Evolutionary conservation across 1,140 invertebrate species (phyloP), one percentile per base, ranked within the genome.

Genomic region (Papilio polyxenes): DNA sequence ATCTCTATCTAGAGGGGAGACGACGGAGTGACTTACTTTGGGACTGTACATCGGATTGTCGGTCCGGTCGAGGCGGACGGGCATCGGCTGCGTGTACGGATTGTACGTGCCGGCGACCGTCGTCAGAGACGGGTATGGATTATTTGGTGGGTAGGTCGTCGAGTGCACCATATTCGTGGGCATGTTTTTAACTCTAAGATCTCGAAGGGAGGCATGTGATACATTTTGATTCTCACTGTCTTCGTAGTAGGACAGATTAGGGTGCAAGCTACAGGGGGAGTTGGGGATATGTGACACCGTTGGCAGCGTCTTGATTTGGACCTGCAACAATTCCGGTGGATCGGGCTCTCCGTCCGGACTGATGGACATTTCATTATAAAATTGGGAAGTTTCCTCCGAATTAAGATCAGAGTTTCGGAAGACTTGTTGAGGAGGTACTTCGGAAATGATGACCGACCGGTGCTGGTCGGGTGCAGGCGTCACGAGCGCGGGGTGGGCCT

Each of bases 91-190:
- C 31, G 92, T 93, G 82, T 93, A 94, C 44, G 93, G 93, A 84
- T 94, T 93, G 83, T 89, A 94, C 11, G 93, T 93, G 83, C 93
- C 93, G 56, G 93, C 92, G 75, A 94, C 93, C 37, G 93, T 94
- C 40, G 93, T 93, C 82, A 94, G 82, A 82, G 90, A 91, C 65
- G 92, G 92, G 80, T 93, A 94, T 15, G 93, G 93, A 82, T 93
- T 92, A 40, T 89, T 88, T 13, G 89, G 89, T 37, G 93, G 93
- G 84, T 93, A 94, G 20, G 92, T 93, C 17, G 87, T 87, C 11
- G 93, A 94, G 83, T 94, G 92, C 53, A 92, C 89, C 92, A 94
- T 93, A 72, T 87, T 87, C 3, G 91, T 83, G 80, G 90, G 87
- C 81, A 91, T 69, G 81, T 86, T 90, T 83, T 87, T 89, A 53